These are phyloP conservation scores for Meloe dianella DNA, from an alignment of 2,888 invertebrate genomes.

Conservation along the genomic window DNA sequence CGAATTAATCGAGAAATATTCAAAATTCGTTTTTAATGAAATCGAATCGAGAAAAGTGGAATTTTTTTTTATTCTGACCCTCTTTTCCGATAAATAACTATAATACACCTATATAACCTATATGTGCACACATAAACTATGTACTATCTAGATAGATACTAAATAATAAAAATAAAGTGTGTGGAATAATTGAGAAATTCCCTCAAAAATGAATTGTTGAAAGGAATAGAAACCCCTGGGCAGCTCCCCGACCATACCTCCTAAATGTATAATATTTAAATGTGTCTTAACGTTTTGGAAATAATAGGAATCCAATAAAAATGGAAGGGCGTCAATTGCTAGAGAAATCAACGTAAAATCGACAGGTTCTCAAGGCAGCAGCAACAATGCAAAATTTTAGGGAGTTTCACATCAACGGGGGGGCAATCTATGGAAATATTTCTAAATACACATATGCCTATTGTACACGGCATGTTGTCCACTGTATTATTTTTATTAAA, in stretches of 20 bases:
- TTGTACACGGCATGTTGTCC: conserved; percentile 41
- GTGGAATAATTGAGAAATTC: conserved; percentile 29
- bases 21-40: conserved; percentile 21
- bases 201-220: conserved; percentile 18
- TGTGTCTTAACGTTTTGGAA: conserved; percentile 45
- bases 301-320: conserved; percentile 48
- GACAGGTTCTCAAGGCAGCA: conserved; percentile 39
- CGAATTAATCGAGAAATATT: conserved; percentile 8
- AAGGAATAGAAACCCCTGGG: too few species aligned
- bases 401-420: conserved; percentile 54
- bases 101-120: too few species aligned
- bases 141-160: too few species aligned
- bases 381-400: conserved; percentile 34
- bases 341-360: conserved; percentile 48
- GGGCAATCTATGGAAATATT: conserved; percentile 20
- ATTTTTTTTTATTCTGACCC: conserved; percentile 12
- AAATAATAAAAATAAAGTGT: conserved; percentile 31
- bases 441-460: too few species aligned
- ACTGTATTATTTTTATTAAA: background rate
- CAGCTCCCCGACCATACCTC: too few species aligned
- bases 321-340: conserved; percentile 41
- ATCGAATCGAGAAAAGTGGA: conserved; percentile 9
- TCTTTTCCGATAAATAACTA: too few species aligned
- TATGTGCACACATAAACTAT: too few species aligned
- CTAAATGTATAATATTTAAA: conserved; percentile 47